phyloP scores from a whole-genome alignment of 2,797 vertebrate species.

The Crenichthys baileyi region DNA sequence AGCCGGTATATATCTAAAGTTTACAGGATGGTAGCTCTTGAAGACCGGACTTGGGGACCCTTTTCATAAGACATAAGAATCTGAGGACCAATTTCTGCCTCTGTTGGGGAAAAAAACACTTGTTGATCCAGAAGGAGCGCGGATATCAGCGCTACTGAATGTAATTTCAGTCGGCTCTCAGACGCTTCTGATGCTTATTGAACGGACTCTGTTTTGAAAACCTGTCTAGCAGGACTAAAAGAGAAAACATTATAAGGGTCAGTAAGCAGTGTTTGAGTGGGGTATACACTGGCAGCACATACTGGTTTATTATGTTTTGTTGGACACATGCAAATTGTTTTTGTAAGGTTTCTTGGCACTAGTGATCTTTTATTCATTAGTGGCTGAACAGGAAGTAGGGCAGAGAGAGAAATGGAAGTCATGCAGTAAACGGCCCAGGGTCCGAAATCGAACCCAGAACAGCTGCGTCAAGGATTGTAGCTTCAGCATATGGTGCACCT shows the following conservation, averaged over 20 bases:
- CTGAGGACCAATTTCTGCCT: not conserved
- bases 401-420: too few species aligned
- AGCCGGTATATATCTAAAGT: too few species aligned
- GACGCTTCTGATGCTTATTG: not conserved
- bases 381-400: too few species aligned
- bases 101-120: not conserved
- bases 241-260: conserved; percentile 10
- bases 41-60: too few species aligned
- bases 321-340: not conserved
- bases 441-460: too few species aligned
- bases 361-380: too few species aligned
- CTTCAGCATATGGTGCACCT: too few species aligned
- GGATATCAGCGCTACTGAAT: not conserved
- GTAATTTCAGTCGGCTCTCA: conserved; percentile 1
- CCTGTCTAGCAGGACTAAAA: conserved; percentile 35
- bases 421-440: too few species aligned
- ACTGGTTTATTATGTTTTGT: not conserved
- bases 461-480: too few species aligned
- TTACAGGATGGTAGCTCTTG: too few species aligned
- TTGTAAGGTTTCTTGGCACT: too few species aligned
- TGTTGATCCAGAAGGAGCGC: conserved; percentile 10
- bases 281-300: conserved; percentile 3
- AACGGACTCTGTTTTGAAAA: conserved; percentile 24
- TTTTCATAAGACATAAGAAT: not conserved
- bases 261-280: not conserved